These are phyloP conservation scores for Hoplodrina blanda DNA, from an alignment of 2,888 invertebrate species.

Conservation along the genomic window DNA sequence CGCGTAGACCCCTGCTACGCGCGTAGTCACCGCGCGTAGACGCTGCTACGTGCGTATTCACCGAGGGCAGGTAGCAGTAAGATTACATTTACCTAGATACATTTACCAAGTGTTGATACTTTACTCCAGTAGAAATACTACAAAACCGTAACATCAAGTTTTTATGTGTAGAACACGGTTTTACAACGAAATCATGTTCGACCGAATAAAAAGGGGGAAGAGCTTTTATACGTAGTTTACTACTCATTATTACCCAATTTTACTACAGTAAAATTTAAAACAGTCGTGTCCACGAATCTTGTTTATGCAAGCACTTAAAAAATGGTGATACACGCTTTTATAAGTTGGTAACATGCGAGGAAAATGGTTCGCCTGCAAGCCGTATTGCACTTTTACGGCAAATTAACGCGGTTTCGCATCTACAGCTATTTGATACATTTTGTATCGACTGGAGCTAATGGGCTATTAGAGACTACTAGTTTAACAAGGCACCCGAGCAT, in stretches of 20 bases:
- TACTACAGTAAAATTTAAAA: background rate
- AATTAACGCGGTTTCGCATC: background rate
- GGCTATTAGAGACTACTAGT: conserved; percentile 1
- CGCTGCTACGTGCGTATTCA: background rate
- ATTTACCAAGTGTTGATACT: background rate
- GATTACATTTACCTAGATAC: no score
- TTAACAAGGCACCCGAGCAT: conserved; percentile 7
- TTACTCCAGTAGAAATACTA: background rate
- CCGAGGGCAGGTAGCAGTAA: background rate
- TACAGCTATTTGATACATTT: conserved; percentile 4
- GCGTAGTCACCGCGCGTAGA: background rate
- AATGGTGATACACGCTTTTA: conserved; percentile 10
- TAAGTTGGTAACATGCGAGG: conserved; percentile 12
- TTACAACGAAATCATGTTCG: conserved; percentile 1
- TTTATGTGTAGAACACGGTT: background rate
- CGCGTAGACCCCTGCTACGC: no score
- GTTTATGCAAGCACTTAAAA: conserved; percentile 4
- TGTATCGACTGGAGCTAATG: conserved; percentile 7
- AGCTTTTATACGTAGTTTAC: background rate
- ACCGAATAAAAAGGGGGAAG: background rate
- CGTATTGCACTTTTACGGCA: conserved; percentile 11
- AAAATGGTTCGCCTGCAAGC: conserved; percentile 5
- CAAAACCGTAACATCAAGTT: background rate
- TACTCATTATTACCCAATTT: background rate
- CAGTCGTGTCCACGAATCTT: background rate